A percentile compares a stretch with the other conserved stretches of the same genome.
Conservation (phyloP, 2,888 invertebrate genomes). For the Lasius platythorax region DNA sequence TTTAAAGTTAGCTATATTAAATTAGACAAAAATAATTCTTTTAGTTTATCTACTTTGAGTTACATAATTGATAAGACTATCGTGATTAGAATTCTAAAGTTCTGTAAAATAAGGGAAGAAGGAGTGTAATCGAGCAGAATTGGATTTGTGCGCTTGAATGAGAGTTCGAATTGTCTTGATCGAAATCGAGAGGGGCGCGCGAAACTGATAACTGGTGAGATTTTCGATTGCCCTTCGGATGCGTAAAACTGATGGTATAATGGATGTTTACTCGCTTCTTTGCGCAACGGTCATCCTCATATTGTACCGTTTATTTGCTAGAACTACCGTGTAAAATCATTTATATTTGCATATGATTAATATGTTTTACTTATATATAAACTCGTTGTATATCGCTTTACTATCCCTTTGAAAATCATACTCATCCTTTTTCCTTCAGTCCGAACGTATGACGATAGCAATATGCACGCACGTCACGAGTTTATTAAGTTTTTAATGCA, state of each 20-base stretch:
- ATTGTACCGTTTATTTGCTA: constrained; percentile 83
- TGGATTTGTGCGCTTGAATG: neutral
- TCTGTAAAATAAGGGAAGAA: constrained; percentile 10
- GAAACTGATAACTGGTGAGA: constrained; percentile 36
- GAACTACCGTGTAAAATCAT: constrained; percentile 83
- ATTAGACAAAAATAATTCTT: neutral
- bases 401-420: constrained; percentile 23
- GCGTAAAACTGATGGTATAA: constrained; percentile 63
- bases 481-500: neutral
- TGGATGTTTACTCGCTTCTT: constrained; percentile 74
- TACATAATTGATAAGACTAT: neutral
- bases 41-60: neutral
- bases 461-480: neutral
- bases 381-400: constrained; percentile 31
- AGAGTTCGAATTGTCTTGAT: neutral
- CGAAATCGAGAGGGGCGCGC: constrained; percentile 4
- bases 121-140: constrained; percentile 10
- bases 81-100: neutral
- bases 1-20: neutral
- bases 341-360: constrained; percentile 85
- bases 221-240: constrained; percentile 55
- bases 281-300: constrained; percentile 80
- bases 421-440: neutral
- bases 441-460: neutral
- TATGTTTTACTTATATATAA: constrained; percentile 84